Evolutionary conservation across 2,888 invertebrate genomes (phyloP).

Genomic region (Xanthia togata): DNA sequence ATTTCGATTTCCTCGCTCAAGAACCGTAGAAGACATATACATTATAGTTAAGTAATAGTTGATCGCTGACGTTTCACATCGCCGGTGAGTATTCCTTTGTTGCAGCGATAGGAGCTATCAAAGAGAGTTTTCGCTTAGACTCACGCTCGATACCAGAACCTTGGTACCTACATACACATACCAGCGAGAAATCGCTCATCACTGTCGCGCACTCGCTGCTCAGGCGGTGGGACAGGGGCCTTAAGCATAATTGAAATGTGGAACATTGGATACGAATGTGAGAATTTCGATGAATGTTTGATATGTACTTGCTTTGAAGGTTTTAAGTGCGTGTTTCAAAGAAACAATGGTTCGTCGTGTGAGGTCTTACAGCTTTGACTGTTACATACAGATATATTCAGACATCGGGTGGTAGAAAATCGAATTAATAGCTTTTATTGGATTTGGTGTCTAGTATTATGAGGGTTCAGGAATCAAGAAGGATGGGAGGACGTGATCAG

Average conservation of each 20-base stretch:
- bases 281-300: conserved; percentile 45
- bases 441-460: too few relatives aligned
- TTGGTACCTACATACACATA: too few relatives aligned
- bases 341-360: neutral
- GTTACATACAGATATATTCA: too few relatives aligned
- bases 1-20: neutral
- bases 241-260: conserved; percentile 60
- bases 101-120: neutral
- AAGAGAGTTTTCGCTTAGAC: neutral
- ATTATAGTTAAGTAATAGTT: neutral
- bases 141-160: neutral
- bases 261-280: conserved; percentile 19
- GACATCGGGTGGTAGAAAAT: too few relatives aligned
- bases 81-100: neutral
- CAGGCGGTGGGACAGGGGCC: too few relatives aligned
- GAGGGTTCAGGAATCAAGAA: too few relatives aligned
- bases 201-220: neutral
- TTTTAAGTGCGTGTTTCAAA: neutral
- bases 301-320: neutral
- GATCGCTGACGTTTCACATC: neutral
- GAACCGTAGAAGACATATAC: neutral
- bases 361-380: too few relatives aligned
- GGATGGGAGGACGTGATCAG: too few relatives aligned
- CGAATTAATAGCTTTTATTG: too few relatives aligned
- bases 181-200: neutral